Base-by-base conservation (phyloP, 2,888 invertebrate genomes). In the Charanyca ferruginea region DNA sequence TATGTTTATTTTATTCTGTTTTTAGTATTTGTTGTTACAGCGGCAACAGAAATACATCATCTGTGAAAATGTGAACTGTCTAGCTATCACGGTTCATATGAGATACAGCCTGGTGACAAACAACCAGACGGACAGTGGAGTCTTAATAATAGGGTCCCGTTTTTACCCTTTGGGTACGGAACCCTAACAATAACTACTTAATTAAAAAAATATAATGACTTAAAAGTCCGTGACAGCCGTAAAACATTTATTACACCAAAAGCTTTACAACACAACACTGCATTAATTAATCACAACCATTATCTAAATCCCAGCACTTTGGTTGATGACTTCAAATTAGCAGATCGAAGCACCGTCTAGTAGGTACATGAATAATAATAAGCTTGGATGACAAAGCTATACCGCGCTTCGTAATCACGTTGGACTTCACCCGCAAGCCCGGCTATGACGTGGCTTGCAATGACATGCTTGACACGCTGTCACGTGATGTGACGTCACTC, bases 281-380 rank as follows among this genome's bases (percentile, higher is more conserved):
- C 44, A 54, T 59, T 41, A 64, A 72, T 72, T 64, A 68, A 7
- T 32, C 22, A 16, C 5, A 44, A 13, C 42, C 53, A 68, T 65
- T 70, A 73, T 55, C 70, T 71, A 53, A 80, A 80, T 73, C 80
- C 80, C 25, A 52, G 66, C 64, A 74, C 80, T 80, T 59, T 47
- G 59, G 44, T 25, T 55, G 67, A 77, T 79, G 63, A 73, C 68
- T 77, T 75, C 73, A 82, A 84, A 83, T 84, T 81, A 80, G 75
- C 81, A 79, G 81, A 83, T 83, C 76, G 84, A 75, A 80, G 62
- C 67, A 61, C 55, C 61, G 61, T 58, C 62, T 63, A 11, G 9
- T 32, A 11, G 67, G 44, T 59, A 58, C 70, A 75, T 81, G 80
- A 75, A 80, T 81, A 80, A 66, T 81, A 69, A 78, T 73, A 76